Percentiles rank a stretch among this genome's conserved stretches.
phyloP scores from a whole-genome alignment of 2,797 vertebrate genomes.

The Paramormyrops hopkinsi region DNA sequence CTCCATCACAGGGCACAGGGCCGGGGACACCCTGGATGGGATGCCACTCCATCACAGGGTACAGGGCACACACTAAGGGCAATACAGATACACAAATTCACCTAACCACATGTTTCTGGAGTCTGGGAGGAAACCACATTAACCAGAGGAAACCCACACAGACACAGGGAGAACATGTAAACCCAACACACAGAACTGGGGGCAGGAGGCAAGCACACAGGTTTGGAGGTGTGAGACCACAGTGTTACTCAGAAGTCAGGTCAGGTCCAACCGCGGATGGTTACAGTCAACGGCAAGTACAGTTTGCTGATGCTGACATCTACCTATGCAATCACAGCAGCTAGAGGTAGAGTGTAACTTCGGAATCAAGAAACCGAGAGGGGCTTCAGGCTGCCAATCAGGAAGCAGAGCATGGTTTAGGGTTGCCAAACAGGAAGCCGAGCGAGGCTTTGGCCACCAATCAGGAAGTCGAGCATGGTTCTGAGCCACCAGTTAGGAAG shows the following conservation, averaged over 20 bases:
- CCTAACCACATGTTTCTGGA: not conserved
- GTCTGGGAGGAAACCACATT: not conserved
- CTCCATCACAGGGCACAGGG: too few species aligned
- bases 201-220: not conserved
- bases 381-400: not conserved
- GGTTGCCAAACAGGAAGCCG: not conserved
- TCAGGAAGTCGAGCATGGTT: not conserved
- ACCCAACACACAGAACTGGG: not conserved
- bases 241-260: not conserved
- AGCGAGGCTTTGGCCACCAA: too few species aligned
- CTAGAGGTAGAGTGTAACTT: not conserved
- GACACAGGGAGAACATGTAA: not conserved
- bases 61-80: not conserved
- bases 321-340: not conserved
- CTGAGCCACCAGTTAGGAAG: not conserved
- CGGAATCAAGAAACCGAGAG: not conserved
- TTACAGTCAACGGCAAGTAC: not conserved
- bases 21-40: not conserved
- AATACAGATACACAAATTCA: not conserved
- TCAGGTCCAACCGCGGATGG: not conserved
- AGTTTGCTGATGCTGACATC: not conserved
- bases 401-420: not conserved
- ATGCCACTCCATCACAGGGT: not conserved
- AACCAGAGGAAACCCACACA: not conserved
- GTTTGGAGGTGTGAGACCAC: not conserved